Conservation (phyloP, 2,888 invertebrate species). For the Embidobia sp. region DNA sequence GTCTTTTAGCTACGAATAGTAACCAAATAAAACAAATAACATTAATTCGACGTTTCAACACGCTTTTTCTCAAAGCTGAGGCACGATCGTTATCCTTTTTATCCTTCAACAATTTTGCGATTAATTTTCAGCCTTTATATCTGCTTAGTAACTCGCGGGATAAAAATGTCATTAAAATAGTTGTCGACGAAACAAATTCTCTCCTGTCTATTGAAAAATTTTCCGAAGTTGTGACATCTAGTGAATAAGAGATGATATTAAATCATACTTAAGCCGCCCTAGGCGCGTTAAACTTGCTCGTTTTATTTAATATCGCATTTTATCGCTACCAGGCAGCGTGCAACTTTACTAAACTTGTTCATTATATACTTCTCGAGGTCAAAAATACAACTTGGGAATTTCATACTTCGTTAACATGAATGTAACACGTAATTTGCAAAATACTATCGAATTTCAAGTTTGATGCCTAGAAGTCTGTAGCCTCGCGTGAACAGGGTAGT, state of each 20-base stretch:
- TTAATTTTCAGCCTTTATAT: too few species aligned
- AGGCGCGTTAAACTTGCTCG: constrained; percentile 42
- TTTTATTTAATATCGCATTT: constrained; percentile 55
- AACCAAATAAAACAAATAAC: too few species aligned
- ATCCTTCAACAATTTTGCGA: too few species aligned
- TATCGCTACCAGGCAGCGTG: constrained; percentile 19
- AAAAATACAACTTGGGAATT: constrained; percentile 41
- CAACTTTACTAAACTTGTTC: constrained; percentile 54
- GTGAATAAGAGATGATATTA: constrained; percentile 46
- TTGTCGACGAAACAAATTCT: constrained; percentile 19
- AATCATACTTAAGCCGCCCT: constrained; percentile 46
- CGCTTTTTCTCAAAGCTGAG: too few species aligned
- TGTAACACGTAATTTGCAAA: constrained; percentile 26
- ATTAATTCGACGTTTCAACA: too few species aligned
- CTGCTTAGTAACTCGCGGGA: not conserved
- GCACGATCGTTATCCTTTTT: too few species aligned
- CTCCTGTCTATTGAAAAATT: constrained; percentile 26
- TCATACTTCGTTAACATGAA: constrained; percentile 31
- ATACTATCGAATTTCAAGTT: constrained; percentile 25
- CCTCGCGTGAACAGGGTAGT: too few species aligned
- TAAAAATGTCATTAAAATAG: constrained; percentile 6
- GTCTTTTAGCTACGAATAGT: too few species aligned
- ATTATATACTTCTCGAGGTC: constrained; percentile 37
- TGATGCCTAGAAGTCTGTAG: too few species aligned
- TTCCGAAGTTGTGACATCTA: constrained; percentile 28